phyloP scores from a whole-genome alignment of 2,888 invertebrate genomes.

The Lasius fuliginosus region DNA sequence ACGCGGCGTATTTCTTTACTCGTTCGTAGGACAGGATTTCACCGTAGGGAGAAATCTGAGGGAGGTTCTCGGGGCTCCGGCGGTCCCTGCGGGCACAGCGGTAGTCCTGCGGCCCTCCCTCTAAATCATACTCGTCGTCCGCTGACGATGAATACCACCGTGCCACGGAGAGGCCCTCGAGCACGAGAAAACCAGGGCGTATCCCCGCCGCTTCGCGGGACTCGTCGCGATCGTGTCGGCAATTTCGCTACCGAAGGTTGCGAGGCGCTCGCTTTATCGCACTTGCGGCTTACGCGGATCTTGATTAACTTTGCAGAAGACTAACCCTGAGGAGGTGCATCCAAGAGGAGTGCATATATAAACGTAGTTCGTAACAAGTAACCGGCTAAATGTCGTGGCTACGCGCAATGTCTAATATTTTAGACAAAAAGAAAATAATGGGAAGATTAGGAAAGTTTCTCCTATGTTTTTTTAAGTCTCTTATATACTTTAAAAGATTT shows the following conservation, averaged over 20 bases:
- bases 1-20: constrained; percentile 24
- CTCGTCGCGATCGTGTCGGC: constrained; percentile 47
- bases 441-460: background rate
- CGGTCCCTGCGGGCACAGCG: constrained; percentile 38
- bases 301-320: constrained; percentile 4
- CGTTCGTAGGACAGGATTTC: constrained; percentile 11
- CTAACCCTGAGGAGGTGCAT: background rate
- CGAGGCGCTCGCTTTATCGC: constrained; percentile 13
- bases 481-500: background rate
- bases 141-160: constrained; percentile 63
- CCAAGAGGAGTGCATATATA: no score
- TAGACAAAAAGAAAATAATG: background rate
- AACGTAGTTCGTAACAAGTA: background rate
- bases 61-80: constrained; percentile 13
- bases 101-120: constrained; percentile 60
- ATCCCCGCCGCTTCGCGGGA: constrained; percentile 44
- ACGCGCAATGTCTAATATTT: background rate
- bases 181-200: constrained; percentile 53
- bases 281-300: constrained; percentile 5
- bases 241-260: constrained; percentile 54
- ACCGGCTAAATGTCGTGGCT: background rate
- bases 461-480: background rate
- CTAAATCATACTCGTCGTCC: constrained; percentile 70
- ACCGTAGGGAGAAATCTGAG: background rate
- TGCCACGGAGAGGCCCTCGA: constrained; percentile 55